phyloP scores from a whole-genome alignment of 2,113 vertebrate species.

The Mastomys coucha region DNA sequence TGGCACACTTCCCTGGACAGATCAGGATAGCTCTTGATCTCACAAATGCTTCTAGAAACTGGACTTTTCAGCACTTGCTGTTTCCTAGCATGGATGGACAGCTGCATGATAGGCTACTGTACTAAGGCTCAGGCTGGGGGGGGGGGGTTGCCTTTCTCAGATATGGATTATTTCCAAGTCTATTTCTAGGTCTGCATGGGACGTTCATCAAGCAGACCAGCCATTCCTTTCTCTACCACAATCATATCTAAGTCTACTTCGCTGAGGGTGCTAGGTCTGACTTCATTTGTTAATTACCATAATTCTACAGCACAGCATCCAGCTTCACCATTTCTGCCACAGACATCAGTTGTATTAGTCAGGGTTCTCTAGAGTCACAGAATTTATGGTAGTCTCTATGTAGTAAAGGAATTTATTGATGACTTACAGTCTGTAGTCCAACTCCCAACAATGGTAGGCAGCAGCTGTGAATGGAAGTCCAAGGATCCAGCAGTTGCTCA shows the following conservation, averaged over 20 bases:
- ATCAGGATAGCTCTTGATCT: not conserved
- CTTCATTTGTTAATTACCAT: not conserved
- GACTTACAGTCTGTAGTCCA: no score
- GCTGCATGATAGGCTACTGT: accelerated
- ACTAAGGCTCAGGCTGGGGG: not conserved
- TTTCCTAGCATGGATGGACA: not conserved
- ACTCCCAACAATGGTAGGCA: no score
- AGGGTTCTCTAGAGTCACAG: no score
- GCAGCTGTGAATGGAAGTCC: no score
- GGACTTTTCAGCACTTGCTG: not conserved
- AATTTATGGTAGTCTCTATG: no score
- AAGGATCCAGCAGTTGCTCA: no score
- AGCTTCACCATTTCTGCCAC: not conserved
- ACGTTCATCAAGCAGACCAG: not conserved
- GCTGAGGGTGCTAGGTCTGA: not conserved
- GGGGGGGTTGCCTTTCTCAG: not conserved
- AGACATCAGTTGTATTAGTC: no score
- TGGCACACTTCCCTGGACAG: not conserved
- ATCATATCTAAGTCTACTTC: not conserved
- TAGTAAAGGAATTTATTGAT: no score
- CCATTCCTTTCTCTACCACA: accelerated
- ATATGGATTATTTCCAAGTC: not conserved
- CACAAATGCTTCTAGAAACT: not conserved
- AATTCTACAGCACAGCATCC: not conserved
- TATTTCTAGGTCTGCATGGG: not conserved